Evolutionary conservation across 1,140 invertebrate genomes (phyloP), one percentile per base, ranked within the genome.

Genomic region (Diuraphis noxia): DNA sequence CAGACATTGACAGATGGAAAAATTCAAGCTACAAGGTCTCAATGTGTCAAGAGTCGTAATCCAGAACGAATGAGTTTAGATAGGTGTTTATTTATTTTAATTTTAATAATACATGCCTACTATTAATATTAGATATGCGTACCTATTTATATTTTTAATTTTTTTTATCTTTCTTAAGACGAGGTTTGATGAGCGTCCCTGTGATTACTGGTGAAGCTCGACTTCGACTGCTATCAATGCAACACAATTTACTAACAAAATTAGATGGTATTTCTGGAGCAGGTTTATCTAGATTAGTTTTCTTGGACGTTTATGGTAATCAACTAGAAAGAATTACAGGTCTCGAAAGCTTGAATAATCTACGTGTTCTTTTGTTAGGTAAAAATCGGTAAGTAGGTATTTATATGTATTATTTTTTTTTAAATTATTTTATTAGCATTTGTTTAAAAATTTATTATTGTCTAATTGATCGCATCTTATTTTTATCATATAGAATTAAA

Each of bases 261-360:
- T 96, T 98, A 88, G 96, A 96, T 92, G 95, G 95, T 88, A 94
- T 96, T 38, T 93, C 94, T 92, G 93, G 95, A 93, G 46, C 93
- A 92, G 92, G 92, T 82, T 79, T 93, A 21, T 91, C 92, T n/a
- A 92, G 92, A 82, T 46, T 93, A 6, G 97, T 99, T 43, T 98
- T 98, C 93, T 95, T 99, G 82, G 98, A 99, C 94, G 94, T 99
- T 8, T 99, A 98, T 94, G 97, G 98, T 94, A 99, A 99, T 94
- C 97, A 98, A 94, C 96, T 99, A 72, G 97, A 98, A 92, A 96
- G 96, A 93, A 96, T 99, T 86, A 95, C 95, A 79, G 96, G 95
- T 92, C 94, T 98, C 52, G 96, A 96, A 92, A 94, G 95, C 84
- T 94, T 98, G 17, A 95, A 95, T 84, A 97, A 96, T 93, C 94